These are phyloP conservation scores for Notoglanidium macrostoma DNA, from an alignment of 2,797 vertebrate species.

Conservation along the genomic window DNA sequence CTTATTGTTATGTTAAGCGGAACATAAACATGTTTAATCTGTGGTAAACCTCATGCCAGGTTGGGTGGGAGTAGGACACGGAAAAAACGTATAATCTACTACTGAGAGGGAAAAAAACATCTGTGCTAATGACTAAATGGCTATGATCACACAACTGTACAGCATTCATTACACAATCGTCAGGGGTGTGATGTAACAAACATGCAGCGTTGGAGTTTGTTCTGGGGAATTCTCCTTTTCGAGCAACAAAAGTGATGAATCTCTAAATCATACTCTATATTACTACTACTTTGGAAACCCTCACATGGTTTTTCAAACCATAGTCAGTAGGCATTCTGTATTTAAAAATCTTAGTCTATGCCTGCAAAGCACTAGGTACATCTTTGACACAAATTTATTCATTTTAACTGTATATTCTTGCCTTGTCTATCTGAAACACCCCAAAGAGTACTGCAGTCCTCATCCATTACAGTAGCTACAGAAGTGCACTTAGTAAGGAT, in stretches of 20 bases:
- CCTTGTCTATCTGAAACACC: not conserved
- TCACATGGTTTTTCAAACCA: not conserved
- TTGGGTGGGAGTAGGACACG: constrained; percentile 22
- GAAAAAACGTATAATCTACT: constrained; percentile 16
- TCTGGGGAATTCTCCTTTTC: not conserved
- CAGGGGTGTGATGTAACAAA: not conserved
- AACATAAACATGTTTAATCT: constrained; percentile 71
- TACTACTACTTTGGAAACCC: not conserved
- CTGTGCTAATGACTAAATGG: not conserved
- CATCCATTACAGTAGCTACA: not conserved
- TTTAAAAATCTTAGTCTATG: not conserved
- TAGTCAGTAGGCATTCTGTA: not conserved
- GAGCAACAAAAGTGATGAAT: too few species aligned
- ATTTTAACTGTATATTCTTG: not conserved
- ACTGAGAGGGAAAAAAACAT: constrained; percentile 2
- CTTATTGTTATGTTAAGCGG: constrained; percentile 58
- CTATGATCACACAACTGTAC: not conserved
- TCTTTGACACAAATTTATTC: not conserved
- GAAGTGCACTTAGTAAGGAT: not conserved
- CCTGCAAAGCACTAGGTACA: not conserved
- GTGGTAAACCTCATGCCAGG: constrained; percentile 67
- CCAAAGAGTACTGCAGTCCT: constrained; percentile 12
- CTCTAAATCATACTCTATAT: not conserved
- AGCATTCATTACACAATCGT: not conserved
- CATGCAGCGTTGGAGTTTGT: not conserved